Evolutionary conservation across 2,888 invertebrate genomes (phyloP), one percentile per base, ranked within the genome.

Genomic region (Andrena praecox): DNA sequence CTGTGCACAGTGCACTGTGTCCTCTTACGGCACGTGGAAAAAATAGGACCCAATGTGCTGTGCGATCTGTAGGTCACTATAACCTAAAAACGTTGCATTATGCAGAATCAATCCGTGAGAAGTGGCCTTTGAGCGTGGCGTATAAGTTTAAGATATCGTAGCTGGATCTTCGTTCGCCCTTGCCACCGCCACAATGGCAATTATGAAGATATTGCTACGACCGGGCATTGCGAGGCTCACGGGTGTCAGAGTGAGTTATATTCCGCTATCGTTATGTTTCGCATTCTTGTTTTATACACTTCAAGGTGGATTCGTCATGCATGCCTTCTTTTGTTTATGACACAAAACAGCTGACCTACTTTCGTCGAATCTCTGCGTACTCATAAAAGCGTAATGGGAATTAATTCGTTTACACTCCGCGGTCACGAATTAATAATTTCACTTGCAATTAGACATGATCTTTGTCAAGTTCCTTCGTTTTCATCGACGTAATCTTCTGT

Each of bases 211-310:
- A 86, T 84, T 93, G n/a, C 84, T 91, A 74, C 91, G 92, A 16
- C 86, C 92, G 62, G 89, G 89, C 75, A 88, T 93, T 75, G 80
- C 86, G 35, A 91, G 88, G 85, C 85, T 92, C 70, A 87, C 89
- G 70, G 91, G 93, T 73, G 85, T 86, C 59, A 89, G 92, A 88
- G 93, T 93, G 85, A 93, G 93, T 93, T 69, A 56, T 59, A 68
- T 71, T 80, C 66, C 48, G 64, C 31, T 27, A n/a, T 68, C 71
- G 50, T 82, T 78, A 60, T 83, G 73, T 69, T 72, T 77, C 35
- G 52, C 42, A 76, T 77, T 80, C 31, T 64, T 48, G 60, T 83
- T 82, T 77, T 68, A 56, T 77, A 16, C 31, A 62, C 50, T 48
- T 60, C 50, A 71, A 77, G 67, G 73, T 85, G 31, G 54, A 59